Evolutionary conservation across 2,113 vertebrate genomes (phyloP), one percentile per base, ranked within the genome.

Genomic region (Neogale vison): DNA sequence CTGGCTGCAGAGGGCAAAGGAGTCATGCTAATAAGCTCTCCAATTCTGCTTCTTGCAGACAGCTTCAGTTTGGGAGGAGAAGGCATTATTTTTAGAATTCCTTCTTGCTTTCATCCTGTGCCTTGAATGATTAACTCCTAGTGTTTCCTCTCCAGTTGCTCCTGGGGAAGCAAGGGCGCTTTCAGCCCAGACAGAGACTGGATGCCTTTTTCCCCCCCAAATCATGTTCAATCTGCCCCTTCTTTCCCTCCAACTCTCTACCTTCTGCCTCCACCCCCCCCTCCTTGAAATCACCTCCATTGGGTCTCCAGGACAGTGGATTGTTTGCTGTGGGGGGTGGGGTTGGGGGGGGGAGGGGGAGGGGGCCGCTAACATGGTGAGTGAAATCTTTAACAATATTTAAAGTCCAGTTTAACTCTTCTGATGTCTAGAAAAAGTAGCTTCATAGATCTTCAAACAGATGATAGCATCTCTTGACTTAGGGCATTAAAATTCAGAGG

Each of bases 61-160:
- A 23, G 97, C 96, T 97, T 98, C 59, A 52, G 74, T 98, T 98
- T 93, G 91, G 45, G 69, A 92, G 74, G 82, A 61, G 82, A 95
- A 91, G 72, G 63, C 45, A 61, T 96, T 98, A 97, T 98, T 99
- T 98, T 98, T 98, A 98, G 98, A 97, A 98, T 71, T 45, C 39
- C 14, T 95, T 92, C 71, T 47, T 93, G 94, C 97, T 94, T 98
- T 96, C 83, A 74, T 86, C 79, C 94, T 83, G 84, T 76, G 79
- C 29, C 57, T 76, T 17, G 55, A 97, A 80, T 94, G 94, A 98
- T 97, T 96, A 98, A 96, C 3, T 6, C 87, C 34, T 88, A 89
- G 59, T 34, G 14, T 96, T 81, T 90, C 69, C 87, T 92, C 57
- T 82, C 79, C 59, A 77, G 52, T 23, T 93, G 83, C 20, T 95